Percentiles rank a stretch among this genome's conserved stretches.
Conservation (phyloP, 2,797 vertebrate species). For the Anas capensis region DNA sequence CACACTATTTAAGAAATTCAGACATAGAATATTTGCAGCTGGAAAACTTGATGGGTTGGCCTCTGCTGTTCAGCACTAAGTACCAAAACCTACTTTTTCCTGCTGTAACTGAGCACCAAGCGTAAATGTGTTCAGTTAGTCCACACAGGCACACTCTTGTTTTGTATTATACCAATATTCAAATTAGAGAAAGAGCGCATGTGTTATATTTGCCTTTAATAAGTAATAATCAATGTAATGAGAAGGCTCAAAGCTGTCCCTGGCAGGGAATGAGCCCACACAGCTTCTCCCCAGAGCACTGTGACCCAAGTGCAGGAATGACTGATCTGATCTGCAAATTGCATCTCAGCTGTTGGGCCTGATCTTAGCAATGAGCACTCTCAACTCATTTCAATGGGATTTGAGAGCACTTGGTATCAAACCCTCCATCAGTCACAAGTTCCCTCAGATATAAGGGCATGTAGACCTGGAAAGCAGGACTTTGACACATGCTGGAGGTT, state of each 20-base stretch:
- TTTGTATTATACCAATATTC: background rate
- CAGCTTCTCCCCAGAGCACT: background rate
- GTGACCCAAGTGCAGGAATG: background rate
- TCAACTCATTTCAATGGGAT: background rate
- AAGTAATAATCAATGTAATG: slow-evolving; percentile 2
- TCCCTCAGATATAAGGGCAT: background rate
- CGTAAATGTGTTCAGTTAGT: background rate
- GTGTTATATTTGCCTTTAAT: background rate
- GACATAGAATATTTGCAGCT: slow-evolving; percentile 26
- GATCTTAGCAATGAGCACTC: background rate
- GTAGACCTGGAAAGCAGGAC: background rate
- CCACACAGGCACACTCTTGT: background rate
- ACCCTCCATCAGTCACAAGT: slow-evolving; percentile 52
- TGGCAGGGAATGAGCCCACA: background rate
- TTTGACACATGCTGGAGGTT: background rate
- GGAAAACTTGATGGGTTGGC: slow-evolving; percentile 4
- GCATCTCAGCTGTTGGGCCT: background rate
- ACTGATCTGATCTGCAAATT: background rate
- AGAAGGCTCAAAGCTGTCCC: background rate
- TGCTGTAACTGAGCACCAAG: background rate
- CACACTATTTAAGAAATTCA: slow-evolving; percentile 32
- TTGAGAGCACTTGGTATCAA: slow-evolving; percentile 25
- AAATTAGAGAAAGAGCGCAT: background rate
- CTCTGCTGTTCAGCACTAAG: slow-evolving; percentile 28
- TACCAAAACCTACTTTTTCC: background rate